A percentile compares a stretch with the other conserved stretches of the same genome.
Evolutionary conservation across 2,113 vertebrate genomes (phyloP).

Genomic region (Larimichthys polyactis): DNA sequence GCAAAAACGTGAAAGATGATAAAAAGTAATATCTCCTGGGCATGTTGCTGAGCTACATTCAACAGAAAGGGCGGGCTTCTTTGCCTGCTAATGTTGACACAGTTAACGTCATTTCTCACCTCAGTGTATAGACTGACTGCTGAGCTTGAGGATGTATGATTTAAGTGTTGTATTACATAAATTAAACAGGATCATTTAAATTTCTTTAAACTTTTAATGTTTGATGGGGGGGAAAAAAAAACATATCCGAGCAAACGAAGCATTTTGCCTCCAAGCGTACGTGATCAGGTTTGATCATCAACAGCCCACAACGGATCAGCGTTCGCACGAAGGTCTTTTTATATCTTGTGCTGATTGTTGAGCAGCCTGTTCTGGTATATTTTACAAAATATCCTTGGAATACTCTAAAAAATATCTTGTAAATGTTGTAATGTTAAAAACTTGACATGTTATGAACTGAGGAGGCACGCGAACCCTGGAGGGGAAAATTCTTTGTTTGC

Average conservation of each 20-base stretch:
- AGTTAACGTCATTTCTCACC: background rate
- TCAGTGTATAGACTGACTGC: constrained; percentile 8
- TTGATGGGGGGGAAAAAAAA: constrained; percentile 21
- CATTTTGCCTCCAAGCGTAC: constrained; percentile 26
- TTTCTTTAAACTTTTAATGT: too few relatives aligned
- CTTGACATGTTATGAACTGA: constrained; percentile 15
- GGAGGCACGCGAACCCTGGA: constrained; percentile 19
- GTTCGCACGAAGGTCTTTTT: background rate
- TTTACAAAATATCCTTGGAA: constrained; percentile 41
- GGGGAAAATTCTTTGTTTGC: constrained; percentile 14
- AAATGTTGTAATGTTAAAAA: constrained; percentile 32
- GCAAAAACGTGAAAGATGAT: constrained; percentile 36
- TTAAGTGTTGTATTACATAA: constrained; percentile 22
- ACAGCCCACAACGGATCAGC: background rate
- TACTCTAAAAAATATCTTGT: constrained; percentile 28
- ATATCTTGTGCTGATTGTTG: constrained; percentile 16
- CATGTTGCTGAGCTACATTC: constrained; percentile 10
- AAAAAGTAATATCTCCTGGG: constrained; percentile 3
- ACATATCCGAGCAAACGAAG: constrained; percentile 33
- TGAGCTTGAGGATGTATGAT: background rate
- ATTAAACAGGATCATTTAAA: background rate
- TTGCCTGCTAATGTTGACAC: constrained; percentile 13
- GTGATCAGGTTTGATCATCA: constrained; percentile 38
- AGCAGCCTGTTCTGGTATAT: constrained; percentile 18
- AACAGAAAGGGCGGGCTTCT: constrained; percentile 14